These are phyloP conservation scores for Plumapathes pennacea DNA, from an alignment of 92 coral and sea anemone species.

Conservation along the genomic window DNA sequence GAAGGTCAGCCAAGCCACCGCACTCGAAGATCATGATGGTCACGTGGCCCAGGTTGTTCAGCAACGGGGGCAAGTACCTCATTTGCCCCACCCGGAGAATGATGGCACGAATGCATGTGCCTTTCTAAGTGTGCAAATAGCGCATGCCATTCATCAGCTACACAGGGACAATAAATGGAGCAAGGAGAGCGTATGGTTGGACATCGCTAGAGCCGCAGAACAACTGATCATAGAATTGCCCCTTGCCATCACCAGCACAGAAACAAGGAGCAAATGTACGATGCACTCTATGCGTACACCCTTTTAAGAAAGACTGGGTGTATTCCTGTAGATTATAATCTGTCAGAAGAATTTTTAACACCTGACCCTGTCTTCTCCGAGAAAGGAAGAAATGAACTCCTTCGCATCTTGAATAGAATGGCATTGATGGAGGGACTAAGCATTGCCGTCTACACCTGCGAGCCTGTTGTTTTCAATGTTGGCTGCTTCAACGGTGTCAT, in stretches of 20 bases:
- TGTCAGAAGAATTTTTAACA: not conserved
- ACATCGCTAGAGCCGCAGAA: constrained; percentile 1
- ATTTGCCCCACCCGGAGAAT: constrained; percentile 1
- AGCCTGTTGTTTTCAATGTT: constrained; percentile 1
- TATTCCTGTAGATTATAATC: not conserved
- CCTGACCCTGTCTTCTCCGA: constrained; percentile 6
- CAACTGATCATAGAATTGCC: constrained; percentile 4
- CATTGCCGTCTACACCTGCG: constrained; percentile 11
- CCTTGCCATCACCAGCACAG: constrained; percentile 5
- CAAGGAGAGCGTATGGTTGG: not conserved
- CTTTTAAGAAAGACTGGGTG: not conserved
- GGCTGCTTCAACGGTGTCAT: not conserved
- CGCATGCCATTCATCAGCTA: constrained; percentile 3
- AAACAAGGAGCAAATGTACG: not conserved
- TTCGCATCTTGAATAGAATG: not conserved
- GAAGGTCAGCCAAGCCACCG: constrained; percentile 1
- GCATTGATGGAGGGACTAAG: not conserved
- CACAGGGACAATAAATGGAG: not conserved
- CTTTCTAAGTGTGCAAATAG: constrained; percentile 5
- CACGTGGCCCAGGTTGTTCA: not conserved
- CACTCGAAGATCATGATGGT: no score
- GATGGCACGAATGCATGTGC: constrained; percentile 19
- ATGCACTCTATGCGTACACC: not conserved
- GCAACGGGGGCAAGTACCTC: not conserved
- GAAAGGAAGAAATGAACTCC: constrained; percentile 1